Percentiles rank a stretch among this genome's conserved stretches.
phyloP scores from a whole-genome alignment of 2,113 vertebrate genomes.

The Podocnemis expansa region DNA sequence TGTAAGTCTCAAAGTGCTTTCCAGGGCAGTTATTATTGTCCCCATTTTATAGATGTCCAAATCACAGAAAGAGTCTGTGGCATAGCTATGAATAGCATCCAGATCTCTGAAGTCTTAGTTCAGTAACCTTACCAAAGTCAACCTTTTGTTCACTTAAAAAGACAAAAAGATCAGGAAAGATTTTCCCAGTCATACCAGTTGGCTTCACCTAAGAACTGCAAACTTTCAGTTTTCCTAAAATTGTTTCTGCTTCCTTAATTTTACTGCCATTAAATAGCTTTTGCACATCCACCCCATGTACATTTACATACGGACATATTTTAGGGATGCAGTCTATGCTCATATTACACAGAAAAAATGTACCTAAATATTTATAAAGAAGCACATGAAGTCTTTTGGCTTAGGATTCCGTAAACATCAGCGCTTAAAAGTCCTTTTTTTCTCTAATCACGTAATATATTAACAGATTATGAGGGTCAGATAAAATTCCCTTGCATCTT shows the following conservation, averaged over 20 bases:
- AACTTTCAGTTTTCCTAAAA: not conserved
- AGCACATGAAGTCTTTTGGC: not conserved
- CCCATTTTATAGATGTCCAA: not conserved
- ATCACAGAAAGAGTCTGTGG: not conserved
- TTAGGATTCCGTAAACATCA: not conserved
- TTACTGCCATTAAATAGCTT: not conserved
- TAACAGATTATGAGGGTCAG: slow-evolving; percentile 17
- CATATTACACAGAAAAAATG: not conserved
- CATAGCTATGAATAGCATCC: not conserved
- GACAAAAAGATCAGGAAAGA: not conserved
- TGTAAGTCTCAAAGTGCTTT: not conserved
- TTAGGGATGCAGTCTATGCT: not conserved
- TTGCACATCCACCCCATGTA: not conserved
- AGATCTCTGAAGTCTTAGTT: not conserved
- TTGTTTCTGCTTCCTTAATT: not conserved
- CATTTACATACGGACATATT: not conserved
- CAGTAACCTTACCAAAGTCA: not conserved
- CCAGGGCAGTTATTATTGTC: not conserved
- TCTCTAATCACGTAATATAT: slow-evolving; percentile 1
- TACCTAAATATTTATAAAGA: not conserved
- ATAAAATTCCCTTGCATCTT: slow-evolving; percentile 19
- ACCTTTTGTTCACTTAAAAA: not conserved
- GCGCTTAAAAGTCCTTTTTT: slow-evolving; percentile 28
- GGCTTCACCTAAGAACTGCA: not conserved
- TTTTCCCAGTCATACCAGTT: not conserved